Conservation (phyloP, 2,797 vertebrate genomes). For the Enteromius radiatus region DNA sequence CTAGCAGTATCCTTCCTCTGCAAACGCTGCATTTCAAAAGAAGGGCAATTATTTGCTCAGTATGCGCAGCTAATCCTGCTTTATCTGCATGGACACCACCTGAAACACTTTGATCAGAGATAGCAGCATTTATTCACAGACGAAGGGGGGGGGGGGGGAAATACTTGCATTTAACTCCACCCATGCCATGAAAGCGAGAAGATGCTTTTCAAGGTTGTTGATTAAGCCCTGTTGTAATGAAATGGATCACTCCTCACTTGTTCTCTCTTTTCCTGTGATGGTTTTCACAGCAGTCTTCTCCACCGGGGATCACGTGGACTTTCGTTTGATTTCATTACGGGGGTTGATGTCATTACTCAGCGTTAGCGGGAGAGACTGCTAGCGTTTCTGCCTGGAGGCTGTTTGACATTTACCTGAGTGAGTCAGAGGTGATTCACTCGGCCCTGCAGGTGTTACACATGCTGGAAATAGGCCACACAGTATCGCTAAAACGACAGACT, state of each 20-base stretch:
- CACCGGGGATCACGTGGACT: constrained; percentile 6
- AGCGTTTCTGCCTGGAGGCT: constrained; percentile 66
- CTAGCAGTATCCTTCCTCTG: constrained; percentile 67
- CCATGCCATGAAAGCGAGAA: constrained; percentile 74
- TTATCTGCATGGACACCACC: constrained; percentile 83
- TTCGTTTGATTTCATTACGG: constrained; percentile 69
- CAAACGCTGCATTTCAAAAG: constrained; percentile 75
- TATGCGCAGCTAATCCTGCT: constrained; percentile 77
- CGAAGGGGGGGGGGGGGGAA: background rate
- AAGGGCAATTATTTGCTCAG: constrained; percentile 84
- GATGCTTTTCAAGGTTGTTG: constrained; percentile 76
- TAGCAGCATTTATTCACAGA: constrained; percentile 19
- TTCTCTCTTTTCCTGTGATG: constrained; percentile 2
- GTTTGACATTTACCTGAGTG: constrained; percentile 75
- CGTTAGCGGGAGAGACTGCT: constrained; percentile 71
- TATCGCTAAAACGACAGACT: background rate
- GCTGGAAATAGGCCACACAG: constrained; percentile 75
- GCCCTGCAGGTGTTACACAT: constrained; percentile 80
- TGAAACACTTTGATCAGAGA: constrained; percentile 80
- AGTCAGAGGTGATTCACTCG: constrained; percentile 83
- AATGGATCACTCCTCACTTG: constrained; percentile 57
- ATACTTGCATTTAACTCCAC: constrained; percentile 61
- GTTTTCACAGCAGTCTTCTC: background rate
- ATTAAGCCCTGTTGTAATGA: constrained; percentile 72
- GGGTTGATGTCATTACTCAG: constrained; percentile 78